phyloP scores from a whole-genome alignment of 2,797 vertebrate genomes.

The Malurus splendens region DNA sequence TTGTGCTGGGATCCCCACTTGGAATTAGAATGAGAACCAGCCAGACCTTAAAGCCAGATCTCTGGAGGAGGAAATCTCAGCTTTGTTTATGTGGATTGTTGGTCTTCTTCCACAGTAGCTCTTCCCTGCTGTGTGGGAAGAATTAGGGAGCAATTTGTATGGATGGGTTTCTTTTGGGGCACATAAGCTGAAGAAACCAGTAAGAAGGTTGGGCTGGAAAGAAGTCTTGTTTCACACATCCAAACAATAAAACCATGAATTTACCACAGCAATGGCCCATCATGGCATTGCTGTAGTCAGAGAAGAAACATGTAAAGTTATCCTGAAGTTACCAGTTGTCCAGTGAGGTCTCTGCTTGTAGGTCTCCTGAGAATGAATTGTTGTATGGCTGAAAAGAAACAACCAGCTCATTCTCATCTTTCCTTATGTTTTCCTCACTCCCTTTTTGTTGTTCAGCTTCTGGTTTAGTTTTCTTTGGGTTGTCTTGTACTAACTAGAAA shows the following conservation, averaged over 20 bases:
- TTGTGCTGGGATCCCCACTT: not conserved
- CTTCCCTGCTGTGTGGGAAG: not conserved
- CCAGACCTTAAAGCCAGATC: not conserved
- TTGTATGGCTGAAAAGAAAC: not conserved
- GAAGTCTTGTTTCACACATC: not conserved
- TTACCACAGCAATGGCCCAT: not conserved
- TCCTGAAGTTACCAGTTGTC: not conserved
- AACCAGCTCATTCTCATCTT: not conserved
- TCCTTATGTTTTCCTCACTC: not conserved
- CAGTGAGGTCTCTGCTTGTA: not conserved
- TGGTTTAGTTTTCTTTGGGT: not conserved
- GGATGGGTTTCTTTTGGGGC: not conserved
- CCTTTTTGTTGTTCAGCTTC: not conserved
- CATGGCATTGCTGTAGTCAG: not conserved
- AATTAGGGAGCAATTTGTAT: not conserved
- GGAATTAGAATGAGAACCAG: not conserved
- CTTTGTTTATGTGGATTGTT: not conserved
- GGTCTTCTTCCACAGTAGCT: not conserved
- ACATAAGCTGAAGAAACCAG: not conserved
- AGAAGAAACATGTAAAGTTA: not conserved
- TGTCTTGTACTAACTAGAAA: not conserved
- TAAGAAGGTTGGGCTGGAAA: not conserved
- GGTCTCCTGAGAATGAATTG: not conserved
- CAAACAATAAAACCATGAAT: not conserved
- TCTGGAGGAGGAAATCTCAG: not conserved